Percentiles rank a stretch among this genome's conserved stretches.
phyloP scores from a whole-genome alignment of 2,888 invertebrate species.

The Melolontha melolontha region DNA sequence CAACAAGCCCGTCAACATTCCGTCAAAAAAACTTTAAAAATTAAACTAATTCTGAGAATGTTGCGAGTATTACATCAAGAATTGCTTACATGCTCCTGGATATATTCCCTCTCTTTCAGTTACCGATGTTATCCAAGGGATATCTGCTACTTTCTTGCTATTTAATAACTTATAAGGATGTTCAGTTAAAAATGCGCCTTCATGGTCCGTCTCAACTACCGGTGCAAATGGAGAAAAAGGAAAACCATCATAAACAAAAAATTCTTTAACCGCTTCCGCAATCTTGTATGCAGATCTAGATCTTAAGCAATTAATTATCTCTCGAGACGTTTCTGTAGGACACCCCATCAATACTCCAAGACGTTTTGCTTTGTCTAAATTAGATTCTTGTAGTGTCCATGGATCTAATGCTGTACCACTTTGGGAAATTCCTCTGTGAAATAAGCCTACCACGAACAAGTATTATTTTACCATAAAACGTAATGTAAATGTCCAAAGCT shows the following conservation, averaged over 20 bases:
- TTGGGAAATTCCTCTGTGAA: conserved; percentile 72
- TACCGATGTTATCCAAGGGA: conserved; percentile 76
- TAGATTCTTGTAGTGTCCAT: conserved; percentile 66
- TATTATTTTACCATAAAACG: background rate
- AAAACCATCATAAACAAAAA: conserved; percentile 54
- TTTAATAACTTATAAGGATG: conserved; percentile 72
- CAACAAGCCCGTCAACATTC: no score
- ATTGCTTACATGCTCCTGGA: conserved; percentile 73
- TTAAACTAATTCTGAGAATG: no score
- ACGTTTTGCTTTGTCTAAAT: conserved; percentile 70
- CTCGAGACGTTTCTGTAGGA: conserved; percentile 65
- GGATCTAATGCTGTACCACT: conserved; percentile 75
- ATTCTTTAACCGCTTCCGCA: conserved; percentile 64
- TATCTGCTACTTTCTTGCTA: conserved; percentile 69
- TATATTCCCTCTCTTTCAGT: conserved; percentile 78
- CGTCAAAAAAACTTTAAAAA: no score
- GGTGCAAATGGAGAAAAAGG: conserved; percentile 78
- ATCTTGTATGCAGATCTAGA: conserved; percentile 70
- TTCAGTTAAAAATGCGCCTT: conserved; percentile 69
- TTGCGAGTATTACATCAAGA: conserved; percentile 44
- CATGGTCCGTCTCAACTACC: conserved; percentile 69
- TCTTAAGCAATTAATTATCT: conserved; percentile 74
- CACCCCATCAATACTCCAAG: conserved; percentile 73
- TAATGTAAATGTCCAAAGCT: background rate
- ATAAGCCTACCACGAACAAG: conserved; percentile 51